Evolutionary conservation across 1,140 invertebrate species (phyloP).

Genomic region (Pseudoatta argentina): DNA sequence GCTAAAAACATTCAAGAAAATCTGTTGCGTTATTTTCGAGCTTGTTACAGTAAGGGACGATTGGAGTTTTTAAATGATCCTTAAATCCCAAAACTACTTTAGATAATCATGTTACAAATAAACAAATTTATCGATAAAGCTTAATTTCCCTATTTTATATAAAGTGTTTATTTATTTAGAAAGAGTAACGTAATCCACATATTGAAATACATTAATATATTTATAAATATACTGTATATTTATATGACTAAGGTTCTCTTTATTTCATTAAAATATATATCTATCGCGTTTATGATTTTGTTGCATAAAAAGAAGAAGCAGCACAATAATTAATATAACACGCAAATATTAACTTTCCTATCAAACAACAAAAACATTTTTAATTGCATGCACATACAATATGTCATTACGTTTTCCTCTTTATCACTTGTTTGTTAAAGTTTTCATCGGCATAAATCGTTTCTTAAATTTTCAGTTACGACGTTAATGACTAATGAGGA

Average conservation of each 20-base stretch:
- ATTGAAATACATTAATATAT: neutral
- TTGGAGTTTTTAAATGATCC: neutral
- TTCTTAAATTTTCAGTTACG: constrained; percentile 77
- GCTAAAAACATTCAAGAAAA: neutral
- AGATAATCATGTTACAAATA: neutral
- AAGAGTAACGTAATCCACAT: neutral
- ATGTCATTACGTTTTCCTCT: neutral
- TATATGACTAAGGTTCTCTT: neutral
- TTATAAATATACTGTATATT: neutral
- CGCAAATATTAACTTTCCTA: neutral
- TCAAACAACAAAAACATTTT: neutral
- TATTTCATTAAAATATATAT: constrained; percentile 14
- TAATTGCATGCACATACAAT: neutral
- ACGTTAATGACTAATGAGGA: constrained; percentile 76
- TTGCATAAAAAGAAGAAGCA: neutral
- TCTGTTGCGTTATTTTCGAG: neutral
- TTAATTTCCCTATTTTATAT: neutral
- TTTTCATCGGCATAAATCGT: constrained; percentile 71
- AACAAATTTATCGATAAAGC: neutral
- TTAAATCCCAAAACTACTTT: neutral
- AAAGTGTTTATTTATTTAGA: neutral
- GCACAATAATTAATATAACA: neutral
- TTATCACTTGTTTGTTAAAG: neutral
- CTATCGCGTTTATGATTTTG: neutral
- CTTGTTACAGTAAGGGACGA: neutral